Conservation (phyloP, 2,113 vertebrate genomes). For the Todiramphus saurophagus region DNA sequence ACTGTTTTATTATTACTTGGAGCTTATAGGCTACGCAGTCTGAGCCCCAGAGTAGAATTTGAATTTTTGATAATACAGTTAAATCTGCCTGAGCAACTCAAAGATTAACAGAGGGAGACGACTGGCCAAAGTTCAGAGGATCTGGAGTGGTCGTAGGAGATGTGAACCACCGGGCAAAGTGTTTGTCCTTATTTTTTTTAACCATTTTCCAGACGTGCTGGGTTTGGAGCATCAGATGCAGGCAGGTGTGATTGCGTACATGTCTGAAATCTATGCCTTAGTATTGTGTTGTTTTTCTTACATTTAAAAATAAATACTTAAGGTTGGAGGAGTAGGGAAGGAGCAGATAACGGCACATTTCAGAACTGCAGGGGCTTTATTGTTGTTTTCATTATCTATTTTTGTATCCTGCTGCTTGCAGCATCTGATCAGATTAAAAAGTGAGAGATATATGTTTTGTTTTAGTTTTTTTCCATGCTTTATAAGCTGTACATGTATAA, state of each 20-base stretch:
- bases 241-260: neutral
- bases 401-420: slow-evolving; percentile 37
- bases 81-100: slow-evolving; percentile 18
- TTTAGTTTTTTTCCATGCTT: neutral
- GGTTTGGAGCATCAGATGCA: neutral
- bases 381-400: slow-evolving; percentile 51
- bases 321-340: neutral
- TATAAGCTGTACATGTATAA: neutral
- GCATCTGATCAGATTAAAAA: slow-evolving; percentile 38
- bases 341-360: neutral
- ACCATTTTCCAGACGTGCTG: neutral
- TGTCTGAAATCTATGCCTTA: neutral
- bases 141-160: neutral
- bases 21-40: neutral
- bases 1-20: neutral
- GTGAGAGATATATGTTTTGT: neutral
- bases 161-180: neutral
- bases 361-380: slow-evolving; percentile 48
- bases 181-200: neutral
- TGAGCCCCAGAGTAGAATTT: neutral
- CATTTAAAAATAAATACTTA: neutral
- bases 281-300: neutral
- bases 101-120: neutral
- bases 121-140: slow-evolving; percentile 11
- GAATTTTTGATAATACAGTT: slow-evolving; percentile 22